Conservation (phyloP, 2,888 invertebrate species). For the Agapostemon virescens region DNA sequence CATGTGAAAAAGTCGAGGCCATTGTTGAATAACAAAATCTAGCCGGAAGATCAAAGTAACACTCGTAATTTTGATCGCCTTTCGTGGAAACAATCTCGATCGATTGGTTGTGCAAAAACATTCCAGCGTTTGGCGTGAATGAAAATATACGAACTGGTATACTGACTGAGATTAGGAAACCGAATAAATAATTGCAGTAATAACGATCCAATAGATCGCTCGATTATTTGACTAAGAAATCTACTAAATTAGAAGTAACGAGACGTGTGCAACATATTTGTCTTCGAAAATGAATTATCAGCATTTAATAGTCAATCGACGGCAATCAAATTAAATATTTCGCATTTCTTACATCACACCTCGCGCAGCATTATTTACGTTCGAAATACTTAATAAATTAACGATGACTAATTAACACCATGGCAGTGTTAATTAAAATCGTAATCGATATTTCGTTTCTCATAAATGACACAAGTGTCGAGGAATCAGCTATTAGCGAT, state of each 20-base stretch:
- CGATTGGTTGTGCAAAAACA: slow-evolving; percentile 5
- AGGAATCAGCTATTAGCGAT: not conserved
- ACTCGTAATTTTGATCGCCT: slow-evolving; percentile 5
- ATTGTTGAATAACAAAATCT: slow-evolving; percentile 19
- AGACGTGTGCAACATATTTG: not conserved
- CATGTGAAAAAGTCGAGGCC: slow-evolving; percentile 1
- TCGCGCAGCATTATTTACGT: not conserved
- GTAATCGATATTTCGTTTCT: not conserved
- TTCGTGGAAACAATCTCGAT: slow-evolving; percentile 23
- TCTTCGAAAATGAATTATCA: not conserved
- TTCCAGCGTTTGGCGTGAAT: not conserved
- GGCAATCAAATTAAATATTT: not conserved
- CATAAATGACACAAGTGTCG: not conserved
- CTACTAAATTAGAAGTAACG: not conserved
- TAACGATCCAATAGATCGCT: not conserved
- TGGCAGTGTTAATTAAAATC: not conserved
- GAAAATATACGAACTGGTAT: not conserved
- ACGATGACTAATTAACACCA: not conserved
- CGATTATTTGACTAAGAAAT: not conserved
- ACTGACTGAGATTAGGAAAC: not conserved
- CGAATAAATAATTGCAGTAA: not conserved
- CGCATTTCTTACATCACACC: not conserved
- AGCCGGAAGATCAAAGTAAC: slow-evolving; percentile 23
- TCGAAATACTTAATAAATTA: not conserved
- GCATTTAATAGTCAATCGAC: not conserved